Evolutionary conservation across 1,140 invertebrate genomes (phyloP).

Genomic region (Chrysoperla carnea): DNA sequence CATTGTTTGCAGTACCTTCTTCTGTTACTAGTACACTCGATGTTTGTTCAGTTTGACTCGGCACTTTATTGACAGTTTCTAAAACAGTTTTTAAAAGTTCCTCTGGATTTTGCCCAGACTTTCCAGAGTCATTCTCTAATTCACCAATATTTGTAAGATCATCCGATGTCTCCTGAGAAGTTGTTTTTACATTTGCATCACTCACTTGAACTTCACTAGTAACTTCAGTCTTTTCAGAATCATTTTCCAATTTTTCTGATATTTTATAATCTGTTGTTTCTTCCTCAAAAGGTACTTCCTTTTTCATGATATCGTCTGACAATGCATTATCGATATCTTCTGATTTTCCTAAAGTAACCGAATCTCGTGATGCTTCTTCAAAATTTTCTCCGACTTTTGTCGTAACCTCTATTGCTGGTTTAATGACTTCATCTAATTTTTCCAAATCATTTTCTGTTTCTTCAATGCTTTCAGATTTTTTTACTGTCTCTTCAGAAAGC

Average conservation of each 20-base stretch:
- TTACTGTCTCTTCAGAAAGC: background rate
- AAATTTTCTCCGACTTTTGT: too few relatives aligned
- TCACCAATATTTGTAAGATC: too few relatives aligned
- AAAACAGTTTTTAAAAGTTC: background rate
- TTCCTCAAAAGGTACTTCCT: constrained; percentile 1
- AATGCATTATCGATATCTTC: background rate
- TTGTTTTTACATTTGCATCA: too few relatives aligned
- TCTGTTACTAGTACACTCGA: constrained; percentile 1
- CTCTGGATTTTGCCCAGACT: constrained; percentile 2
- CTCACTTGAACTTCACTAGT: too few relatives aligned
- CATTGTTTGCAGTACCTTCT: background rate
- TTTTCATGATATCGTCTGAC: background rate
- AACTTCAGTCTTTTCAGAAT: too few relatives aligned
- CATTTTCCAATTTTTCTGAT: too few relatives aligned
- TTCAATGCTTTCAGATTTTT: background rate
- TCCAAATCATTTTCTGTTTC: background rate
- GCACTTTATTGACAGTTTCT: background rate
- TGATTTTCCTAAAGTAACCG: too few relatives aligned
- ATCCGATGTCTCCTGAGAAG: too few relatives aligned
- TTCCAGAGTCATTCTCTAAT: too few relatives aligned
- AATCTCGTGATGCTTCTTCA: too few relatives aligned
- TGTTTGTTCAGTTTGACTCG: constrained; percentile 2
- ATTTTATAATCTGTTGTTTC: background rate
- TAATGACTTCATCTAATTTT: background rate
- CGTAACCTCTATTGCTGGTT: background rate